phyloP scores from a whole-genome alignment of 2,888 invertebrate genomes.

The Ecdyonurus torrentis region DNA sequence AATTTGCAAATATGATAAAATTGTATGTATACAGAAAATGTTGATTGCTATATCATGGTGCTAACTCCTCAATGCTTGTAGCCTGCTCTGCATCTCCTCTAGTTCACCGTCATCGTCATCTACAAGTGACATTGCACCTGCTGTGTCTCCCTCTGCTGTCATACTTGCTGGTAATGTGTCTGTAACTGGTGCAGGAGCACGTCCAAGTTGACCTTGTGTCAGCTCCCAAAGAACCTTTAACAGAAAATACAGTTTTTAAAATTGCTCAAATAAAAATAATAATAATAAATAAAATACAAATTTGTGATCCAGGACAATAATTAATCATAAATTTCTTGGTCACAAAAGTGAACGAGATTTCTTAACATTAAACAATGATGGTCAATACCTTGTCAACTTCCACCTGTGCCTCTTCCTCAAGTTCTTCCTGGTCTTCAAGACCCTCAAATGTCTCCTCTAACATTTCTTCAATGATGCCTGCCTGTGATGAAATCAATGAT shows the following conservation, averaged over 20 bases:
- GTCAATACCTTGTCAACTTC: conserved; percentile 92
- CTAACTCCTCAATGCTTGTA: conserved; percentile 77
- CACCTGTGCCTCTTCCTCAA: conserved; percentile 89
- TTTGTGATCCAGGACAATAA: no score
- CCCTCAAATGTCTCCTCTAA: conserved; percentile 91
- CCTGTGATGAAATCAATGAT: no score
- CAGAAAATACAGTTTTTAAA: not conserved
- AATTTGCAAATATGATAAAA: no score
- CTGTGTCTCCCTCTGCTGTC: conserved; percentile 36
- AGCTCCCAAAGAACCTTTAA: conserved; percentile 68
- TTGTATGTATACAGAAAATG: no score
- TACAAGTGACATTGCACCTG: conserved; percentile 36
- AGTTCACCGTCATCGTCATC: conserved; percentile 60
- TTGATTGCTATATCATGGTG: no score
- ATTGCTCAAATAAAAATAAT: not conserved
- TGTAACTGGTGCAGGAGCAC: conserved; percentile 54
- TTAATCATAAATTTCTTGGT: not conserved
- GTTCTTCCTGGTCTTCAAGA: conserved; percentile 76
- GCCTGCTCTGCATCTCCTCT: conserved; percentile 80
- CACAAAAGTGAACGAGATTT: not conserved
- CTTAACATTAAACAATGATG: conserved; percentile 8
- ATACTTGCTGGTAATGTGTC: conserved; percentile 27
- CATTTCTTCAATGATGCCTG: conserved; percentile 98
- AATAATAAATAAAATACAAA: not conserved
- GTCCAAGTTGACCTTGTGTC: conserved; percentile 80